Evolutionary conservation across 1,140 invertebrate species (phyloP), one percentile per base, ranked within the genome.

Genomic region (Neodiprion pinetum): DNA sequence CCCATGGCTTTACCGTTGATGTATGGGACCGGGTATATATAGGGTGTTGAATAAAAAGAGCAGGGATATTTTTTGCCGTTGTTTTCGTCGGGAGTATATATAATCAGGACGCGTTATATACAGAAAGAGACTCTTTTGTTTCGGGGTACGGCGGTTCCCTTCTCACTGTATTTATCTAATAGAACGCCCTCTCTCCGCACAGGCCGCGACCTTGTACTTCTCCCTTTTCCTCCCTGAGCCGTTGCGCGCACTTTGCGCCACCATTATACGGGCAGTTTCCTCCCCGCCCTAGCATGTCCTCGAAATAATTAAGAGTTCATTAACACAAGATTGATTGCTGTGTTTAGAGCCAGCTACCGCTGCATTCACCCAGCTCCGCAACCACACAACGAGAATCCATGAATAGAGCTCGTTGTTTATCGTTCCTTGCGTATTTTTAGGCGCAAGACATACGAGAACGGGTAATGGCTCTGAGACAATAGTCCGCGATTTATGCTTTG

Each of bases 291-390:
- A 75, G 78, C 82, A 77, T 87, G 84, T 88, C 86, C 82, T 85
- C 85, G 79, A 88, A 87, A 87, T 88, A 87, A 87, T 87, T 86
- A 88, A 87, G 84, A 87, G 86, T 87, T 87, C 86, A 87, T 87
- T 86, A 87, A 85, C 79, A 76, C 75, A 80, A 81, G 82, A 85
- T 84, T 84, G 83, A 85, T 85, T 76, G 80, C 80, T 78, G 77
- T 83, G 79, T 83, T 82, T 82, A 81, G 75, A 83, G 73, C 71
- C 75, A 79, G 71, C 68, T 76, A 47, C 10, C 40, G 70, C 70
- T 50, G 23, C 70, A 49, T 71, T 71, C 48, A 40, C 11, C 70
- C 70, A 71, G 67, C 67, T 70, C 74, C 74, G 74, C 76, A 72
- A 74, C 70, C 14, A 67, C 71, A 76, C 75, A 61, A 76, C 70